Conservation (phyloP, 2,888 invertebrate genomes). For the Scelioninae gen. 2 region DNA sequence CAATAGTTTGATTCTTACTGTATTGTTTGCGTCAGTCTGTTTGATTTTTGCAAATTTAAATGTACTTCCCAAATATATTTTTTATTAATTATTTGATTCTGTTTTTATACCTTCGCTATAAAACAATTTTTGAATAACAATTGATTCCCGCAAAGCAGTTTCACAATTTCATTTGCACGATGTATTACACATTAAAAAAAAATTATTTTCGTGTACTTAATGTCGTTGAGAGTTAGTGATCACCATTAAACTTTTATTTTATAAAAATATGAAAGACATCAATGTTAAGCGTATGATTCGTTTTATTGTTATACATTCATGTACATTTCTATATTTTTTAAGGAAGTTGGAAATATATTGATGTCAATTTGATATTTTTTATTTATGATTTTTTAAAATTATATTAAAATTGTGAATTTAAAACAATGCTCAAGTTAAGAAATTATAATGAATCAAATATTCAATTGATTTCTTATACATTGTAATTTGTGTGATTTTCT, state of each 20-base stretch:
- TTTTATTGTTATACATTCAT: slow-evolving; percentile 9
- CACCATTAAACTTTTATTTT: slow-evolving; percentile 12
- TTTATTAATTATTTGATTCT: not conserved
- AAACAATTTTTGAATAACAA: too few species aligned
- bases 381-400: too few species aligned
- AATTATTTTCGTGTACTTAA: slow-evolving; percentile 18
- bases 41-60: not conserved
- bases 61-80: not conserved
- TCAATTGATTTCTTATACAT: too few species aligned
- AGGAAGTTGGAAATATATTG: too few species aligned
- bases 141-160: slow-evolving; percentile 28
- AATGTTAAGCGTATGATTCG: slow-evolving; percentile 26
- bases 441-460: too few species aligned
- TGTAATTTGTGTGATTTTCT: too few species aligned
- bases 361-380: too few species aligned
- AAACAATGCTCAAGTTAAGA: too few species aligned
- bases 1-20: not conserved
- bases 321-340: not conserved
- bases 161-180: slow-evolving; percentile 20
- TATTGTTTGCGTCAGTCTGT: slow-evolving; percentile 2
- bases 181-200: not conserved
- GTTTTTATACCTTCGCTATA: too few species aligned
- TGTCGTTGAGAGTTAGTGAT: slow-evolving; percentile 10
- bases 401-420: too few species aligned
- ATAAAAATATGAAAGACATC: slow-evolving; percentile 37